Conservation (phyloP, 2,797 vertebrate species). For the Coccyzus lansbergi region DNA sequence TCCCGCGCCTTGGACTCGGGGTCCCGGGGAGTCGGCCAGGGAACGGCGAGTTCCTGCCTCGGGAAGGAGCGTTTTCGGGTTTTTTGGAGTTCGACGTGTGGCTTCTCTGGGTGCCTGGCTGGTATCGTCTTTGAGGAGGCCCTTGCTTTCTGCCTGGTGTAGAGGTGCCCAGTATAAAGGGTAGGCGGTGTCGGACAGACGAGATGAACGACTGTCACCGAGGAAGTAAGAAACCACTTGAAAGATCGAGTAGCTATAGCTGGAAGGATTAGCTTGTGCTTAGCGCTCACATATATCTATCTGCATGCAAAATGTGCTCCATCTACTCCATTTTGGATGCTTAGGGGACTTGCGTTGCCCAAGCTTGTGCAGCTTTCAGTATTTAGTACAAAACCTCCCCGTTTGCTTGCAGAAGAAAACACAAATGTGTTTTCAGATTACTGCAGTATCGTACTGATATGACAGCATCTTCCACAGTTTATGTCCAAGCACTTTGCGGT, state of each 20-base stretch:
- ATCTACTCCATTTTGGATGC: accelerated
- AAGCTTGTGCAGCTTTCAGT: accelerated
- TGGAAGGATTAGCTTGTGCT: background rate
- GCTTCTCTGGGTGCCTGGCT: background rate
- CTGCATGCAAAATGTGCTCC: accelerated
- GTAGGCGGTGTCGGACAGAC: background rate
- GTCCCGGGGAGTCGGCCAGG: constrained; percentile 3
- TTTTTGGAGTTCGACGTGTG: background rate
- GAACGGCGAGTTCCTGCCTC: background rate
- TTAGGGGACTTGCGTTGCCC: background rate
- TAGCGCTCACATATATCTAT: accelerated
- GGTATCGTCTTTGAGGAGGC: accelerated
- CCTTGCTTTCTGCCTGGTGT: too few species aligned
- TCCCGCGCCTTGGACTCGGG: constrained; percentile 6
- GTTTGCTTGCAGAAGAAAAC: background rate
- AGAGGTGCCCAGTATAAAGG: too few species aligned
- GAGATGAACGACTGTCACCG: background rate
- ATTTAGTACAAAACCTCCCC: background rate
- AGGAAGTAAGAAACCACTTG: background rate
- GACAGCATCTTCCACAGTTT: background rate
- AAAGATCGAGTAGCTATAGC: background rate
- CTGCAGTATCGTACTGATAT: background rate
- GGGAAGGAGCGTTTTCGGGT: accelerated
- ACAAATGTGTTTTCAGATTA: background rate
- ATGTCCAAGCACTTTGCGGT: background rate